Percentiles rank a stretch among this genome's conserved stretches.
phyloP scores from a whole-genome alignment of 2,888 invertebrate species.

The Altica lythri region DNA sequence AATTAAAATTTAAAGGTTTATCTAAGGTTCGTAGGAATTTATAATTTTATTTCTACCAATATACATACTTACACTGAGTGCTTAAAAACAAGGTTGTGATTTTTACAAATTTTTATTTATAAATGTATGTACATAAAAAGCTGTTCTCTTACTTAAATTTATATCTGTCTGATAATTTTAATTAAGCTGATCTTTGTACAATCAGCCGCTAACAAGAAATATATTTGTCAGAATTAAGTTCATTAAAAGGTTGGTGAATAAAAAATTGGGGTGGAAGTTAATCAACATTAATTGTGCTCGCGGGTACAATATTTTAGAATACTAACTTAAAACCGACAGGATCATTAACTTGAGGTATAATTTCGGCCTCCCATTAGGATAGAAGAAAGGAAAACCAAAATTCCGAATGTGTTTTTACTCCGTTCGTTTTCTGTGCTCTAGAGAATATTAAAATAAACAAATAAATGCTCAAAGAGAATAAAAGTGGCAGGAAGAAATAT shows the following conservation, averaged over 20 bases:
- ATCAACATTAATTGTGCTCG: constrained; percentile 45
- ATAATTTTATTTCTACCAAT: too few relatives aligned
- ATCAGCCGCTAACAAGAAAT: too few relatives aligned
- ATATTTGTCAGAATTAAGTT: constrained; percentile 42
- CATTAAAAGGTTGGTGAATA: constrained; percentile 40
- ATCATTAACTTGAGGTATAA: constrained; percentile 41
- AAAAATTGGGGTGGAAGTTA: constrained; percentile 44
- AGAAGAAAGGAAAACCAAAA: constrained; percentile 30
- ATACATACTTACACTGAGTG: too few relatives aligned
- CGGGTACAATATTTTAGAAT: constrained; percentile 42
- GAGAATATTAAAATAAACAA: constrained; percentile 21
- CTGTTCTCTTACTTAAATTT: too few relatives aligned
- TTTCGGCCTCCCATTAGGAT: constrained; percentile 36
- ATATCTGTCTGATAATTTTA: too few relatives aligned
- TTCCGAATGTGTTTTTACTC: constrained; percentile 22
- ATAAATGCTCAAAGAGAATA: constrained; percentile 15
- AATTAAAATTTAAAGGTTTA: too few relatives aligned
- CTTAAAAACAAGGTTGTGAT: too few relatives aligned
- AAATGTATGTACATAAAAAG: too few relatives aligned
- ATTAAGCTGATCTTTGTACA: too few relatives aligned
- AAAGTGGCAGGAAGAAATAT: constrained; percentile 8
- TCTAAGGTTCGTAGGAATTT: too few relatives aligned
- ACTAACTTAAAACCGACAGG: constrained; percentile 43
- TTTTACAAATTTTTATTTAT: too few relatives aligned
- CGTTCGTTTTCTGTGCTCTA: constrained; percentile 13